A percentile compares a stretch with the other conserved stretches of the same genome.
phyloP scores from a whole-genome alignment of 2,113 vertebrate genomes.

The Indicator maculatus region DNA sequence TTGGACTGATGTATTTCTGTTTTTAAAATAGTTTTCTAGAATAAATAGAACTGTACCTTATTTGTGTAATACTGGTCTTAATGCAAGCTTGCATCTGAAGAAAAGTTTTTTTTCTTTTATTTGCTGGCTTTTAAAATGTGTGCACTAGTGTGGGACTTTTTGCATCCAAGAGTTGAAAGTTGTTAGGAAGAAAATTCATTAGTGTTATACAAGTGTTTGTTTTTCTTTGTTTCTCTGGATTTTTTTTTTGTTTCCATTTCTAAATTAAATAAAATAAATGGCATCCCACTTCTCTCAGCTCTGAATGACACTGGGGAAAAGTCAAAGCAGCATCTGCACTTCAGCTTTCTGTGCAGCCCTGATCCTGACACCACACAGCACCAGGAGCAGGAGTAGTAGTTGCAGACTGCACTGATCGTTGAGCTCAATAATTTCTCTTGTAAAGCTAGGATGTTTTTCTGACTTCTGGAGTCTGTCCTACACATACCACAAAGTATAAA shows the following conservation, averaged over 20 bases:
- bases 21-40: neutral
- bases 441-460: neutral
- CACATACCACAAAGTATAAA: neutral
- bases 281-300: neutral
- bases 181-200: neutral
- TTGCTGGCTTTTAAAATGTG: neutral
- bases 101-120: neutral
- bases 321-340: neutral
- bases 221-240: too few relatives aligned
- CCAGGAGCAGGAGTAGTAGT: neutral
- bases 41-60: neutral
- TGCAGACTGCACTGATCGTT: neutral
- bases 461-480: neutral
- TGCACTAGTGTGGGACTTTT: neutral
- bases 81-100: neutral
- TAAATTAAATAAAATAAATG: neutral
- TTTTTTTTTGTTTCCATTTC: neutral
- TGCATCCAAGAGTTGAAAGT: neutral
- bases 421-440: fast-evolving
- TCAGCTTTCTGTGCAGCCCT: neutral
- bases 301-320: neutral
- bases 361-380: fast-evolving
- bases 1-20: neutral
- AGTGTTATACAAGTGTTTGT: neutral
- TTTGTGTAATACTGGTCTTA: neutral